Evolutionary conservation across 1,140 invertebrate genomes (phyloP).

Genomic region (Lutraria rhynchaena): DNA sequence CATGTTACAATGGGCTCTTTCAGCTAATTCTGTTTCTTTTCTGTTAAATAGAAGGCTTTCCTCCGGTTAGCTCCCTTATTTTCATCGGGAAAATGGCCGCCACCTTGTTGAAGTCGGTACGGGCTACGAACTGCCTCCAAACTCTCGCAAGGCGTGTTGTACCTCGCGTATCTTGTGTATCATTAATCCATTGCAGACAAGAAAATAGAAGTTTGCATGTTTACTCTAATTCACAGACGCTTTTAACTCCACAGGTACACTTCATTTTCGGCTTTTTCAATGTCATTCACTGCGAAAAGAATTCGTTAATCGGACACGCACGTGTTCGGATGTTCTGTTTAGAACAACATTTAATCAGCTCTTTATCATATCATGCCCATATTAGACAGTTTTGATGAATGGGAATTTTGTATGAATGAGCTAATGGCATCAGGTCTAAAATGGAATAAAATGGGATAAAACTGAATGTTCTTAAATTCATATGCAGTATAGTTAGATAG

Average conservation of each 20-base stretch:
- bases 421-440: no score
- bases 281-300: constrained; percentile 9
- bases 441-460: no score
- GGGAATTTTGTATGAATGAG: no score
- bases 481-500: no score
- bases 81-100: constrained; percentile 64
- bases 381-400: no score
- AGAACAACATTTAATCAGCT: no score
- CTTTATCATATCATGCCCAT: no score
- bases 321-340: no score
- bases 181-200: constrained; percentile 63
- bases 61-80: constrained; percentile 21
- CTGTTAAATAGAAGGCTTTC: no score
- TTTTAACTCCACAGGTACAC: constrained; percentile 18
- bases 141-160: constrained; percentile 57
- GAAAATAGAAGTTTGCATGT: constrained; percentile 31
- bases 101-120: constrained; percentile 60
- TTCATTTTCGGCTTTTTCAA: constrained; percentile 12
- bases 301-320: constrained; percentile 13
- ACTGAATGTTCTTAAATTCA: no score
- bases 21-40: no score
- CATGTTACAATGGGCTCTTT: no score
- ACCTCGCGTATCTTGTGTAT: constrained; percentile 61
- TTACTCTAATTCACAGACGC: constrained; percentile 18
- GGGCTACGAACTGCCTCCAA: constrained; percentile 56